Percentiles rank a stretch among this genome's conserved stretches.
Evolutionary conservation across 2,797 vertebrate species (phyloP).

Genomic region (Varecia variegata): DNA sequence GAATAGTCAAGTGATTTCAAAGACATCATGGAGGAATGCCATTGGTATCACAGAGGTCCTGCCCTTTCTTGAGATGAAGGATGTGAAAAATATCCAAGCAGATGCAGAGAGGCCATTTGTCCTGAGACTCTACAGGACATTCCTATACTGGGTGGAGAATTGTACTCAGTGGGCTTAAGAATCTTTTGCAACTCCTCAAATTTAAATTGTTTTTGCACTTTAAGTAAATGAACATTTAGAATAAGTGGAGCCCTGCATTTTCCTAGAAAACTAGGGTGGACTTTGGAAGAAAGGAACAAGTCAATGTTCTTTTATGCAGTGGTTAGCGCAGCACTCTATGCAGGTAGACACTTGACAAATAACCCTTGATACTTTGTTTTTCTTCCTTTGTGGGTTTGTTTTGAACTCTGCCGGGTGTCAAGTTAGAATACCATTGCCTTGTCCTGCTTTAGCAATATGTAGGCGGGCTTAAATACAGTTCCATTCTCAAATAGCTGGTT

Average conservation of each 20-base stretch:
- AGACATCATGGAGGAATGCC: constrained; percentile 11
- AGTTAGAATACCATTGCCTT: neutral
- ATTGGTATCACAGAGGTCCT: neutral
- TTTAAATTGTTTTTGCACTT: neutral
- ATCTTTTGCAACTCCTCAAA: neutral
- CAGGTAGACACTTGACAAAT: neutral
- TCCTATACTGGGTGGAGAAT: constrained; percentile 53
- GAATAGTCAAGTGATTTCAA: constrained; percentile 9
- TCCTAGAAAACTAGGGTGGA: neutral
- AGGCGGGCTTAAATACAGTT: constrained; percentile 56
- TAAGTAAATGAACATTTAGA: neutral
- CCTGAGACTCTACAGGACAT: constrained; percentile 40
- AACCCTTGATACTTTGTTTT: neutral
- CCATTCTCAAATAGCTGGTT: constrained; percentile 54
- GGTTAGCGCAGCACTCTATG: neutral
- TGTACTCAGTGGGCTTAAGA: neutral
- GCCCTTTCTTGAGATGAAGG: constrained; percentile 37
- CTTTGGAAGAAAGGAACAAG: neutral
- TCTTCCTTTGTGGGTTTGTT: neutral
- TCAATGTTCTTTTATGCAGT: neutral
- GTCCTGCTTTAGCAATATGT: neutral
- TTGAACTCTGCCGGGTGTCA: constrained; percentile 1
- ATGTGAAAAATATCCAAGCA: constrained; percentile 51
- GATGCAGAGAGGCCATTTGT: constrained; percentile 64
- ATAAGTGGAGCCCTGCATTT: neutral